A percentile compares a stretch with the other conserved stretches of the same genome.
Evolutionary conservation across 2,888 invertebrate genomes (phyloP).

Genomic region (Tryphoninae sp.): DNA sequence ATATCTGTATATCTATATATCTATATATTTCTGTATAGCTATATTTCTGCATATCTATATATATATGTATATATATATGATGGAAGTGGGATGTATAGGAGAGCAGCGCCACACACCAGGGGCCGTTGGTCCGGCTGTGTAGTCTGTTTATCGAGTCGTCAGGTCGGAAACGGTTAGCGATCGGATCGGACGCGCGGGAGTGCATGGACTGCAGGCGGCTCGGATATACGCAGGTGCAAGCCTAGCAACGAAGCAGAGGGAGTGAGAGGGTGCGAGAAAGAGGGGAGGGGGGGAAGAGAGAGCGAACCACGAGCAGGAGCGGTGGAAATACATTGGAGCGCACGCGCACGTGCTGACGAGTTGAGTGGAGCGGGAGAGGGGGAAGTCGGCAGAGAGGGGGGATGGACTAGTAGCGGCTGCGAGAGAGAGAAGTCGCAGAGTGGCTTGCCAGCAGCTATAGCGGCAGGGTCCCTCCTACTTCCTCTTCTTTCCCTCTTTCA

Average conservation of each 20-base stretch:
- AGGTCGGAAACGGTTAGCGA: slow-evolving; percentile 66
- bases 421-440: slow-evolving; percentile 38
- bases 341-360: slow-evolving; percentile 59
- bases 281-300: not conserved
- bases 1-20: no score
- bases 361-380: not conserved
- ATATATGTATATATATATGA: not conserved
- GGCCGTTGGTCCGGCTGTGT: slow-evolving; percentile 20
- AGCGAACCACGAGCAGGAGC: not conserved
- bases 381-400: not conserved
- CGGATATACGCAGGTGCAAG: slow-evolving; percentile 60
- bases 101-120: slow-evolving; percentile 31
- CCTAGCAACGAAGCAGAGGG: slow-evolving; percentile 31
- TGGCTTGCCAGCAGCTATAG: slow-evolving; percentile 44
- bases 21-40: no score
- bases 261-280: not conserved
- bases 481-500: slow-evolving; percentile 47
- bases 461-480: slow-evolving; percentile 39
- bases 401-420: not conserved
- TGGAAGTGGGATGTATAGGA: not conserved
- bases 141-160: slow-evolving; percentile 65
- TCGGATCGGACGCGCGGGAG: slow-evolving; percentile 59
- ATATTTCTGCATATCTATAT: not conserved
- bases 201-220: slow-evolving; percentile 53
- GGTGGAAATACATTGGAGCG: slow-evolving; percentile 42